Percentiles rank a stretch among this genome's conserved stretches.
Conservation (phyloP, 2,888 invertebrate genomes). For the Lepidonotus clava region DNA sequence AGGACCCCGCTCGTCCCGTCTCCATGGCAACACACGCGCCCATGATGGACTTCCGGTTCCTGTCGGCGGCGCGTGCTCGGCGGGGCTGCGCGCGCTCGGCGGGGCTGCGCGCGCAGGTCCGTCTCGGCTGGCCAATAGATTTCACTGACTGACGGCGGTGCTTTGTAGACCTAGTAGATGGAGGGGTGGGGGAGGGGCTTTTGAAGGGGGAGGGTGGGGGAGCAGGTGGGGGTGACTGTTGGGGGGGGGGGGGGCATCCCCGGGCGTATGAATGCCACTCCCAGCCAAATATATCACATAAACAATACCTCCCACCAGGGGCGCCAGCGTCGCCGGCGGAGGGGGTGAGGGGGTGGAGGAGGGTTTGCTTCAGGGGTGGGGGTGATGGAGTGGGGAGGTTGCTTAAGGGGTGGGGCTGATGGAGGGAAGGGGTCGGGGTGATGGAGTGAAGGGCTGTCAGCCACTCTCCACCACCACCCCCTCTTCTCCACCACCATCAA, state of each 20-base stretch:
- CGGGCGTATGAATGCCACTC: neutral
- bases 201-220: neutral
- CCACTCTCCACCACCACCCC: too few relatives aligned
- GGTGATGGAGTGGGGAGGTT: neutral
- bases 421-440: neutral
- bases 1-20: neutral
- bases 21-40: neutral
- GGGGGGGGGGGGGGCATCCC: neutral
- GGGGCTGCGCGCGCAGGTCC: too few relatives aligned
- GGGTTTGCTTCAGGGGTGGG: neutral
- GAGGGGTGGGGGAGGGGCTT: neutral
- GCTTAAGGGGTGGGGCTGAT: too few relatives aligned
- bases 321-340: neutral
- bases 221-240: too few relatives aligned
- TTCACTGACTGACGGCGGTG: neutral
- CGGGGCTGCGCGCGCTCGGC: too few relatives aligned
- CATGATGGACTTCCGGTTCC: conserved; percentile 17
- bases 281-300: conserved; percentile 11
- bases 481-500: too few relatives aligned
- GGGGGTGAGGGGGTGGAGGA: neutral
- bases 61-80: neutral
- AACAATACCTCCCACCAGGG: conserved; percentile 6
- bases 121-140: conserved; percentile 24
- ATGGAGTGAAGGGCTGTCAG: neutral
- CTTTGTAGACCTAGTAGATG: neutral